A percentile compares a stretch with the other conserved stretches of the same genome.
phyloP scores from a whole-genome alignment of 1,140 invertebrate species.

The Globodera ellingtonae region DNA sequence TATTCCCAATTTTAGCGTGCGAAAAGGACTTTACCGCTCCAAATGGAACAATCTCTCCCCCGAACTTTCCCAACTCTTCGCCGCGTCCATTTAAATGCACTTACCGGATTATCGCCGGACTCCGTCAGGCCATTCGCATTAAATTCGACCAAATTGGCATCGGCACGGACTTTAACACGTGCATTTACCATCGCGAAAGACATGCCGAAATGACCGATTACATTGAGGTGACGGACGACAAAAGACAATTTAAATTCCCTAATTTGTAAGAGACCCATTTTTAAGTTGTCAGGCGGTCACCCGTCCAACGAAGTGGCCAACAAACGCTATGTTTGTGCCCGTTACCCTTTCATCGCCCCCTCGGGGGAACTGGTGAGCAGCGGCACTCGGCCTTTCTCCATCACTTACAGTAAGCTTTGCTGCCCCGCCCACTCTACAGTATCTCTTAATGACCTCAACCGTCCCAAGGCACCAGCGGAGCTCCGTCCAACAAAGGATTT shows the following conservation, averaged over 20 bases:
- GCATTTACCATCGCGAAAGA: slow-evolving; percentile 36
- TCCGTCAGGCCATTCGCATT: slow-evolving; percentile 48
- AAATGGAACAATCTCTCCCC: slow-evolving; percentile 60
- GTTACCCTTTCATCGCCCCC: slow-evolving; percentile 59
- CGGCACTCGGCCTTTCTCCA: slow-evolving; percentile 44
- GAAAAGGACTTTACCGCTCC: slow-evolving; percentile 38
- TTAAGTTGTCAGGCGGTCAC: slow-evolving; percentile 59
- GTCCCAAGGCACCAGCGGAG: slow-evolving; percentile 47
- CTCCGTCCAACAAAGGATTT: slow-evolving; percentile 52
- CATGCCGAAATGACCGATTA: slow-evolving; percentile 49
- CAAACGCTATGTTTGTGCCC: slow-evolving; percentile 56
- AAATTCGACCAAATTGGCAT: slow-evolving; percentile 57
- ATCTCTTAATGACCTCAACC: background rate
- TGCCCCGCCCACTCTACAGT: background rate
- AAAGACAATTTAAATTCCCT: background rate
- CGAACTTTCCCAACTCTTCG: slow-evolving; percentile 52
- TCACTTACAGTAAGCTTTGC: slow-evolving; percentile 47
- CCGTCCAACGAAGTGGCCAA: slow-evolving; percentile 53
- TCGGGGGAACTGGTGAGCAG: slow-evolving; percentile 51
- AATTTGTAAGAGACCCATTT: background rate
- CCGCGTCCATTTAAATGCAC: slow-evolving; percentile 51
- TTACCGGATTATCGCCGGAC: slow-evolving; percentile 51
- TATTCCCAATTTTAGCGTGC: slow-evolving; percentile 28
- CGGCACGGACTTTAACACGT: slow-evolving; percentile 31
- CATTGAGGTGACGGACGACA: slow-evolving; percentile 44